phyloP scores from a whole-genome alignment of 2,113 vertebrate species.

The Pachyramphus minor region DNA sequence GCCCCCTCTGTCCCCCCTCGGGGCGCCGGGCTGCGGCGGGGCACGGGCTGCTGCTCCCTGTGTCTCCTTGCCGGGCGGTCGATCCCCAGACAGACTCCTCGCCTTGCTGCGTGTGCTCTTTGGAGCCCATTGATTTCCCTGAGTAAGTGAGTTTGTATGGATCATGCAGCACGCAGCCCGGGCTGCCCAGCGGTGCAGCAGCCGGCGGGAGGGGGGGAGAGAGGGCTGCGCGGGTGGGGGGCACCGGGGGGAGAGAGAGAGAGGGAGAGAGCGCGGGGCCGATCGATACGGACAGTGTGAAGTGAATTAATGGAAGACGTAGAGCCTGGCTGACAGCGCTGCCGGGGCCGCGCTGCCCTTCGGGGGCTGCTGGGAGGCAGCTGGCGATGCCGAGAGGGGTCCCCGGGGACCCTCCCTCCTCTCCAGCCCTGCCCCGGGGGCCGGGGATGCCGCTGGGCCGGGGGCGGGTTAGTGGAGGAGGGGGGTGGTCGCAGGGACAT shows the following conservation, averaged over 20 bases:
- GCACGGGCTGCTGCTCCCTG: slow-evolving; percentile 16
- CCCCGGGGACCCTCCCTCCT: neutral
- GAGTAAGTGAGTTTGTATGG: slow-evolving; percentile 75
- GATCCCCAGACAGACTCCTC: slow-evolving; percentile 67
- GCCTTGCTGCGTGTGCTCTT: slow-evolving; percentile 64
- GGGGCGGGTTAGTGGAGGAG: neutral
- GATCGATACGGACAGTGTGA: slow-evolving; percentile 70
- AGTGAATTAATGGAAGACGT: slow-evolving; percentile 72
- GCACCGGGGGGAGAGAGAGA: slow-evolving; percentile 7
- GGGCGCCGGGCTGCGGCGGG: neutral
- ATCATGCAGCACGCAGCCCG: slow-evolving; percentile 60
- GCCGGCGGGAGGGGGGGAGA: slow-evolving; percentile 26
- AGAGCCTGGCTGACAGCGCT: slow-evolving; percentile 55
- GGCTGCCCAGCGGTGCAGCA: slow-evolving; percentile 56
- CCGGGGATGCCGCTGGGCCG: neutral
- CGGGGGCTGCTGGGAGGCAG: slow-evolving; percentile 44
- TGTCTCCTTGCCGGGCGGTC: slow-evolving; percentile 50
- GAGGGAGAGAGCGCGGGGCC: too few relatives aligned
- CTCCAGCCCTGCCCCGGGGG: neutral
- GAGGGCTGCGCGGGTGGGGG: neutral
- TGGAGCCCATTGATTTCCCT: slow-evolving; percentile 69
- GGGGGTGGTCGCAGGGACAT: fast-evolving
- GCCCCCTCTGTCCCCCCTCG: neutral
- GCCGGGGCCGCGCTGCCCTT: slow-evolving; percentile 50
- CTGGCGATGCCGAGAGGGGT: neutral